A percentile compares a stretch with the other conserved stretches of the same genome.
phyloP scores from a whole-genome alignment of 2,888 invertebrate genomes.

The Chrysina gloriosa region DNA sequence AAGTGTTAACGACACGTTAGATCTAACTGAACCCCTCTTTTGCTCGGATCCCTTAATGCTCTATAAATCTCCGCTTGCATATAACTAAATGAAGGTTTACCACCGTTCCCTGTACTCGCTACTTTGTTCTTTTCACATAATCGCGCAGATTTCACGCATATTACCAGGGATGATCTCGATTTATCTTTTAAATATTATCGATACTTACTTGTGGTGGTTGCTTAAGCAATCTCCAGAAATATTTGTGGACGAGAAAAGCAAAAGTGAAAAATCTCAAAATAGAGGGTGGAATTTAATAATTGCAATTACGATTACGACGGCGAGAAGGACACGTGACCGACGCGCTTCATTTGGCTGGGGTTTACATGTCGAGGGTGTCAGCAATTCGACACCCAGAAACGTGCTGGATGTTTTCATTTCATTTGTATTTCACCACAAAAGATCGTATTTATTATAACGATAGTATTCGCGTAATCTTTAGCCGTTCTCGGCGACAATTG shows the following conservation, averaged over 20 bases:
- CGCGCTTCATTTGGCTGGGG: constrained; percentile 38
- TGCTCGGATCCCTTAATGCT: constrained; percentile 62
- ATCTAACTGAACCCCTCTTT: constrained; percentile 56
- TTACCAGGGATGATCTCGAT: constrained; percentile 48
- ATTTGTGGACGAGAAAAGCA: no score
- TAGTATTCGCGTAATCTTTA: constrained; percentile 56
- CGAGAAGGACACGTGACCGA: constrained; percentile 46
- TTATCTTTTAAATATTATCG: constrained; percentile 24
- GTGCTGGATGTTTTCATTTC: constrained; percentile 63
- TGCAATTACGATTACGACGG: constrained; percentile 46
- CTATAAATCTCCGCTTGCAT: constrained; percentile 62
- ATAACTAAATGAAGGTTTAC: constrained; percentile 63
- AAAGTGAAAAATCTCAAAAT: no score
- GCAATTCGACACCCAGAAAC: constrained; percentile 61
- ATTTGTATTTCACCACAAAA: constrained; percentile 62
- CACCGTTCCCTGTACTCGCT: constrained; percentile 58
- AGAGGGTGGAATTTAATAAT: constrained; percentile 40
- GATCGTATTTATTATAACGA: constrained; percentile 57
- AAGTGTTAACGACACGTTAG: constrained; percentile 63
- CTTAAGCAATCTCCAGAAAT: no score
- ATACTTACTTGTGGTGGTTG: no score
- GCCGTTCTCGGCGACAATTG: constrained; percentile 49
- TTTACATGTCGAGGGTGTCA: constrained; percentile 55
- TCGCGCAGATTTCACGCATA: constrained; percentile 50
- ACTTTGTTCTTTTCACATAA: constrained; percentile 61